Evolutionary conservation across 2,888 invertebrate species (phyloP).

Genomic region (Molanna angustata): DNA sequence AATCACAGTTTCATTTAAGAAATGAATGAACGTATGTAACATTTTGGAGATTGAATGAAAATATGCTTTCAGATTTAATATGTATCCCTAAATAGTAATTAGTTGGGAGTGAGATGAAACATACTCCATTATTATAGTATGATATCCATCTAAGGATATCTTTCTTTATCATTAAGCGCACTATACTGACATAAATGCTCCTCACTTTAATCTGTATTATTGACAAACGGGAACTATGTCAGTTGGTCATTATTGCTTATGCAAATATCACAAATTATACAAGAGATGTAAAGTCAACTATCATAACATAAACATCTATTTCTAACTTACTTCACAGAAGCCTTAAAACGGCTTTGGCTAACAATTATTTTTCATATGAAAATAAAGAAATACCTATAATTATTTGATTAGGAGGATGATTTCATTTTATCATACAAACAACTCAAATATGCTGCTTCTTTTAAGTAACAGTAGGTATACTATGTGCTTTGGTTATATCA

Average conservation of each 20-base stretch:
- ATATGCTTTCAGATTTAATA: too few relatives aligned
- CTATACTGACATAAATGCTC: constrained; percentile 6
- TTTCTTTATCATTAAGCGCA: too few relatives aligned
- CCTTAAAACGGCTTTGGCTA: constrained; percentile 14
- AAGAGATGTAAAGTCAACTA: constrained; percentile 14
- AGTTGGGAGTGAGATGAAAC: constrained; percentile 1
- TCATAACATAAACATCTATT: constrained; percentile 7
- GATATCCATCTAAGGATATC: not conserved
- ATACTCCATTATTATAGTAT: not conserved
- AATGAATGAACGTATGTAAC: too few relatives aligned
- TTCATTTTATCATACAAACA: too few relatives aligned
- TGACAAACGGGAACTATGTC: not conserved
- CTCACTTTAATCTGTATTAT: too few relatives aligned
- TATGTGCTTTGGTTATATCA: too few relatives aligned
- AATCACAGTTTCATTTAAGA: too few relatives aligned
- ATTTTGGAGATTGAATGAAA: too few relatives aligned
- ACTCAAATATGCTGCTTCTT: too few relatives aligned
- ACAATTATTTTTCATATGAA: constrained; percentile 7
- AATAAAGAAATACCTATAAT: constrained; percentile 11
- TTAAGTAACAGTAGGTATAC: too few relatives aligned
- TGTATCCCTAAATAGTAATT: constrained; percentile 13
- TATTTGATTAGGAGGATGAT: constrained; percentile 9
- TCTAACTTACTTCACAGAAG: constrained; percentile 10
- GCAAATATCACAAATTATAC: constrained; percentile 31
- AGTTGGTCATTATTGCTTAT: constrained; percentile 31